Base-by-base conservation (phyloP, 2,113 vertebrate genomes). In the Passer domesticus region DNA sequence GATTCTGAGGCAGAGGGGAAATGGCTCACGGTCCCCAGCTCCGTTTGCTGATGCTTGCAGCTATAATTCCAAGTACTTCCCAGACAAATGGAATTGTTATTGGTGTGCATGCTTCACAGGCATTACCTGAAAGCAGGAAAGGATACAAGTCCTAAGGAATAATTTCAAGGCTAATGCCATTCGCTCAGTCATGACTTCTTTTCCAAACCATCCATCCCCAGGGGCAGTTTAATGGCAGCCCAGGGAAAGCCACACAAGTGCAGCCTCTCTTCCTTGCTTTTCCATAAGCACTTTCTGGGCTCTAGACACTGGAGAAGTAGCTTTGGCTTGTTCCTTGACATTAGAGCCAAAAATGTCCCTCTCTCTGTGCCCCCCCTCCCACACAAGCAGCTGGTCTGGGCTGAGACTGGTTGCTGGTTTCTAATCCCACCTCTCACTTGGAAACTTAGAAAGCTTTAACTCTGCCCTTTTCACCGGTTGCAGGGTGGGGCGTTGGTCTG, bases 1-100 rank as follows among this genome's bases (percentile, higher is more conserved):
- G 43, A 47, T 47, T 8, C 69, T 20, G 50, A 37, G 35, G 35
- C 73, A 82, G 69, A 89, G 13, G 23, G 16, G 8, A 39, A 39
- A 35, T 0, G 3, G 47, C 60, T 84, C n/a, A 1, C 2, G 28
- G 47, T 31, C 52, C 67, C 56, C 3, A 1, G 17, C 0, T 0
- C 39, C 27, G 9, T n/a, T 72, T 60, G 80, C 52, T 76, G 77
- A 46, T 3, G 8, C 77, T 92, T 8, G 0, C 1, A 6, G 33
- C 56, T 6, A 1, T 60, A 89, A 70, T 82, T 75, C 43, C 69
- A 55, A 47, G 23, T 11, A 47, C 27, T 82, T 52, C 58, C 53
- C 58, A 90, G 70, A 30, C n/a, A 72, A 79, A 75, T 53, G 7
- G n/a, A 89, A 76, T 37, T 49, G 33, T 46, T 81, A 33, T 27